Conservation (phyloP, 1,140 invertebrate genomes). For the Caenorhabditis tropicalis region DNA sequence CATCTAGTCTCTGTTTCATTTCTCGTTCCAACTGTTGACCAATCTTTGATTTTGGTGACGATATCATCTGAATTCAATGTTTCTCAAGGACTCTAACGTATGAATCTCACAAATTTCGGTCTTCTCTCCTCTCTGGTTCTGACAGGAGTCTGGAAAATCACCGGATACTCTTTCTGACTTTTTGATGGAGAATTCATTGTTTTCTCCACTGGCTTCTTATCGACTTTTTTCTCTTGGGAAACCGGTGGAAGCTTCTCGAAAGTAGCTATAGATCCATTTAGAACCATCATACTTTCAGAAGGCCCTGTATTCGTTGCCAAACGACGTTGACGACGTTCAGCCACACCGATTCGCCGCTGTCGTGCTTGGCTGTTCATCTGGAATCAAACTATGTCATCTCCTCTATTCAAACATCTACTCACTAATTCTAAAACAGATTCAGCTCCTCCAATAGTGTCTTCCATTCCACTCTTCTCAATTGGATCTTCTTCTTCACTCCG, state of each 20-base stretch:
- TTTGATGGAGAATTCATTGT: background rate
- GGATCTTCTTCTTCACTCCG: background rate
- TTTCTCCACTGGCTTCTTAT: background rate
- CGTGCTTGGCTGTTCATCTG: constrained; percentile 6
- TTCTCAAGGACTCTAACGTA: background rate
- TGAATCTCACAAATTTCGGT: background rate
- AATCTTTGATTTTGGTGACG: background rate
- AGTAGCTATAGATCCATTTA: background rate
- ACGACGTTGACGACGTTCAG: background rate
- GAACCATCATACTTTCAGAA: constrained; percentile 8
- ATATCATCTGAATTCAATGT: background rate
- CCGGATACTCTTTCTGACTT: background rate
- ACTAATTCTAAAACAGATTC: background rate
- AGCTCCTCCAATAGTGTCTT: background rate
- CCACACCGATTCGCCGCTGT: background rate
- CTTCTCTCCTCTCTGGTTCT: background rate
- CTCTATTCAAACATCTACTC: background rate
- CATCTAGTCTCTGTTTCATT: background rate
- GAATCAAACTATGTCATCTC: background rate
- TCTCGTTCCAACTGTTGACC: constrained; percentile 1
- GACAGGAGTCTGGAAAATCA: background rate
- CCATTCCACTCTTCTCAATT: background rate
- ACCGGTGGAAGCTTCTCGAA: background rate
- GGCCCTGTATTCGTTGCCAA: background rate
- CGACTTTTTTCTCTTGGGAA: background rate